Base-by-base conservation (phyloP, 2,797 vertebrate genomes). In the Centroberyx gerrardi region DNA sequence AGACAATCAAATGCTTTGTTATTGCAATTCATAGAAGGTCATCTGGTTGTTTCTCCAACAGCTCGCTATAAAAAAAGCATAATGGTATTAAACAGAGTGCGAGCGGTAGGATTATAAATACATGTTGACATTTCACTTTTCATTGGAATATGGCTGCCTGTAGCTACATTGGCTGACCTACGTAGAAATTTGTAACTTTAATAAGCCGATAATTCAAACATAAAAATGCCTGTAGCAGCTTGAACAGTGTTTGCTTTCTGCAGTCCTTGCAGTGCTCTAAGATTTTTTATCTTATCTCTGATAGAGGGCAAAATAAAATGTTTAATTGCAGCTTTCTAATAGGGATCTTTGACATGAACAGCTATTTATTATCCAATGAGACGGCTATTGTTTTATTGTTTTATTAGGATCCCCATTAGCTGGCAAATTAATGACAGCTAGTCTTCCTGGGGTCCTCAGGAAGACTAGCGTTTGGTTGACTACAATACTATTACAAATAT, bases 131-230 rank as follows among this genome's bases (percentile, higher is more conserved):
- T 93, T 95, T 89, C 64, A 85, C 88, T 87, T 91, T 92, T 84
- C 93, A 93, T 90, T 86, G 90, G 82, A 84, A 86, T 77, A 83
- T 69, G 78, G 91, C 87, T 80, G 92, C 88, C 91, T 79, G 86
- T 88, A 93, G 92, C 82, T 70, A 71, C 81, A 48, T 81, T 80
- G 82, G 90, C 78, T 83, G 88, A 87, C 92, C 88, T 66, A 49
- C 72, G 84, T 83, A 89, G 87, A 94, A 92, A 88, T 94, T 86
- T 81, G 76, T 91, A 84, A 76, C 81, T 87, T 91, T 95, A 95
- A 94, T 95, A 94, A 94, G 90, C 87, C 90, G 90, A 87, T 96
- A 95, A 95, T 94, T 97, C 92, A 93, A 82, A 89, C 82, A 82
- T 86, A 85, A 86, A 92, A 92, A 83, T 84, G 77, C 90, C 82